Conservation (phyloP, 2,113 vertebrate genomes). For the Labrus mixtus region DNA sequence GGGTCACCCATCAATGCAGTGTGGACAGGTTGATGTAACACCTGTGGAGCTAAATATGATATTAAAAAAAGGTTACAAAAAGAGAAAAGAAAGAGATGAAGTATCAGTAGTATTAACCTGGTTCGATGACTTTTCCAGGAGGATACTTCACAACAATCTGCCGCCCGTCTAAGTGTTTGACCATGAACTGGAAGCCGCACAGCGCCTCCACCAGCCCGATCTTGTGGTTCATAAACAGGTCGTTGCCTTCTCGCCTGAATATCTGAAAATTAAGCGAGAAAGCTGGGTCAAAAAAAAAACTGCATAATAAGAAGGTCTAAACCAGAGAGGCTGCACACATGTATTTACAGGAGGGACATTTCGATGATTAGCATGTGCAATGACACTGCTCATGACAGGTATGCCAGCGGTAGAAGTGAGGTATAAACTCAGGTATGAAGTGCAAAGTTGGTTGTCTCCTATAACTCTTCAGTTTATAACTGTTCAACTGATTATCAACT, state of each 20-base stretch:
- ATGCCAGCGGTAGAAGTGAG: too few relatives aligned
- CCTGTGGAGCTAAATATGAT: neutral
- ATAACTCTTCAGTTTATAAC: too few relatives aligned
- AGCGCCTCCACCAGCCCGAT: conserved; percentile 97
- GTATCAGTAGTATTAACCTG: conserved; percentile 78
- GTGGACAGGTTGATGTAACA: neutral
- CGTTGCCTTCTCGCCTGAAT: conserved; percentile 90
- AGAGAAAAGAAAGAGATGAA: neutral
- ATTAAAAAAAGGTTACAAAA: neutral
- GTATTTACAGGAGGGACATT: too few relatives aligned
- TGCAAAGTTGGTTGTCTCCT: too few relatives aligned
- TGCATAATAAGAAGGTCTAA: too few relatives aligned
- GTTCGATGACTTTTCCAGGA: conserved; percentile 97
- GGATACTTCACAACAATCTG: conserved; percentile 97
- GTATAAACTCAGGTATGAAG: too few relatives aligned
- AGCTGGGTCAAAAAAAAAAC: neutral
- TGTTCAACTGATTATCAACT: too few relatives aligned
- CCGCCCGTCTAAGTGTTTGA: conserved; percentile 94
- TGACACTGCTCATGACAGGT: too few relatives aligned
- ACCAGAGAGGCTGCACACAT: too few relatives aligned
- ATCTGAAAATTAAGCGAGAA: conserved; percentile 58
- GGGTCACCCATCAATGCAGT: too few relatives aligned
- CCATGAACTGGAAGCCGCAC: conserved; percentile 96
- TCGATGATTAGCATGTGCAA: too few relatives aligned
- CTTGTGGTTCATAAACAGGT: conserved; percentile 94